Conservation (phyloP, 2,888 invertebrate species). For the Sympetrum striolatum region DNA sequence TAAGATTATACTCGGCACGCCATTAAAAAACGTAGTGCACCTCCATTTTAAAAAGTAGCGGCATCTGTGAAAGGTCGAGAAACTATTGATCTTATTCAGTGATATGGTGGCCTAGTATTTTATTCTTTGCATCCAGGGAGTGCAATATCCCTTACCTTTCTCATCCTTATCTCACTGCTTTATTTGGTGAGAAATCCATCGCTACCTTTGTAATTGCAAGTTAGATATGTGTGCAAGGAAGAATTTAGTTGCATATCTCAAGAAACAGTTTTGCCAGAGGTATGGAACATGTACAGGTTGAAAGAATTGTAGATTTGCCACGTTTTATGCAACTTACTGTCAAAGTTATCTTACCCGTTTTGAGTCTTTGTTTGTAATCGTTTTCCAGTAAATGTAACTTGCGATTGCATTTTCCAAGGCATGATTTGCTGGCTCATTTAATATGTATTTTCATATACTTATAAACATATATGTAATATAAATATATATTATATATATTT, state of each 20-base stretch:
- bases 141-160: constrained; percentile 11
- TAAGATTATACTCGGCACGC: neutral
- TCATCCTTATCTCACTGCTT: constrained; percentile 29
- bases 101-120: constrained; percentile 35
- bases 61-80: constrained; percentile 21
- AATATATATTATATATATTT: constrained; percentile 16
- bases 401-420: constrained; percentile 40
- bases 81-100: constrained; percentile 15
- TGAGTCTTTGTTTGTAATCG: constrained; percentile 7
- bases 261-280: constrained; percentile 12
- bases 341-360: neutral
- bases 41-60: constrained; percentile 21
- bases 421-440: constrained; percentile 44
- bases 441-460: neutral
- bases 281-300: neutral
- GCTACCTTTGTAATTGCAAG: constrained; percentile 39
- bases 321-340: neutral
- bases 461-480: neutral
- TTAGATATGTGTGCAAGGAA: constrained; percentile 37
- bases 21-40: constrained; percentile 26
- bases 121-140: constrained; percentile 35
- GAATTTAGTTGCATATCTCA: constrained; percentile 21
- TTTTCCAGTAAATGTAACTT: constrained; percentile 27
- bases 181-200: constrained; percentile 31
- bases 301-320: no score